Evolutionary conservation across 2,797 vertebrate species (phyloP).

Genomic region (Margarornis squamiger): DNA sequence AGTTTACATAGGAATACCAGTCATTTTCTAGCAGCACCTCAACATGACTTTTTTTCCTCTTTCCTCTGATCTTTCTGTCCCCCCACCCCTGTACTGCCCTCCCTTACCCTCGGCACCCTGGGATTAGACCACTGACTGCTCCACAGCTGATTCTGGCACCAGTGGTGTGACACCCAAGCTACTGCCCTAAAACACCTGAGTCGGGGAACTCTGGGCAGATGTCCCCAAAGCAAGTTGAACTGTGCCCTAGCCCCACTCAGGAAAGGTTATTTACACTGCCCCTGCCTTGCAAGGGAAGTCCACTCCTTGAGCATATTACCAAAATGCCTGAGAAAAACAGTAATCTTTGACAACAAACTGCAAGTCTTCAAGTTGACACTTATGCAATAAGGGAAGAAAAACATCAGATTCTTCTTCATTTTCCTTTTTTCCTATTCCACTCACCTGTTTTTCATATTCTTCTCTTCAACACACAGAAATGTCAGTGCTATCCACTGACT

Average conservation of each 20-base stretch:
- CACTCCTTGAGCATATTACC: not conserved
- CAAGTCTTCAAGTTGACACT: not conserved
- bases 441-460: not conserved
- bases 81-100: not conserved
- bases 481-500: not conserved
- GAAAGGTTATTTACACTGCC: not conserved
- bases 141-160: not conserved
- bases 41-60: not conserved
- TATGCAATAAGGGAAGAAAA: not conserved
- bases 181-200: fast-evolving
- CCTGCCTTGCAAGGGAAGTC: not conserved
- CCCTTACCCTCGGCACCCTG: not conserved
- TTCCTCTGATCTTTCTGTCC: not conserved
- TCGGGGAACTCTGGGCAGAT: not conserved
- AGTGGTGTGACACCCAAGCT: not conserved
- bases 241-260: not conserved
- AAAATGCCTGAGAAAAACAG: not conserved
- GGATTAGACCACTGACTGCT: not conserved
- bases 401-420: not conserved
- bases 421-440: not conserved
- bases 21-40: not conserved
- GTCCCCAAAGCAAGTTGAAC: not conserved
- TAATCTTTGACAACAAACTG: not conserved
- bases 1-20: not conserved
- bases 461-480: not conserved